Evolutionary conservation across 2,113 vertebrate species (phyloP).

Genomic region (Electrona antarctica): DNA sequence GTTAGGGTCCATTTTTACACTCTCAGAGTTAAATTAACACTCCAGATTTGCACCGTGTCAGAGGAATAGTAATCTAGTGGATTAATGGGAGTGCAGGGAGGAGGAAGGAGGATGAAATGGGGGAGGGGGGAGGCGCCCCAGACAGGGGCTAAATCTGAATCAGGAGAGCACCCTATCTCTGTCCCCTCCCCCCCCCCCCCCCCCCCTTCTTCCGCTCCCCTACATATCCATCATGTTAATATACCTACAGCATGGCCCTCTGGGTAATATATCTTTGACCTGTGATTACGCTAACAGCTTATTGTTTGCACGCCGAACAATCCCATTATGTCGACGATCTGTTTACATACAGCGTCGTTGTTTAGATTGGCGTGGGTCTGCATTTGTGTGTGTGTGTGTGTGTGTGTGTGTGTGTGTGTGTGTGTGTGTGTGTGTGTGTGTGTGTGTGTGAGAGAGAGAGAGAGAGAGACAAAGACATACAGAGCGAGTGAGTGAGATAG

Average conservation of each 20-base stretch:
- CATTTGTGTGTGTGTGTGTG: not conserved
- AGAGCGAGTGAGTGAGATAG: conserved; percentile 1
- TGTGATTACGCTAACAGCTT: conserved; percentile 81
- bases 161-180: conserved; percentile 62
- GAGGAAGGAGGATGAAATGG: conserved; percentile 14
- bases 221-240: conserved; percentile 78
- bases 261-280: conserved; percentile 76
- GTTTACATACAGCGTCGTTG: conserved; percentile 75
- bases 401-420: not conserved
- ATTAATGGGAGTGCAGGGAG: conserved; percentile 4
- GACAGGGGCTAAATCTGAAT: conserved; percentile 71
- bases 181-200: conserved; percentile 41
- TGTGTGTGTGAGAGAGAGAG: conserved; percentile 9
- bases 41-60: not conserved
- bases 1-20: too few species aligned
- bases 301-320: conserved; percentile 82
- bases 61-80: conserved; percentile 19
- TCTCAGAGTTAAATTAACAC: too few species aligned
- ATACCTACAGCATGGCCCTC: conserved; percentile 70
- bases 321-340: conserved; percentile 79
- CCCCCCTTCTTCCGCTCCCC: conserved; percentile 52
- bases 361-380: conserved; percentile 67
- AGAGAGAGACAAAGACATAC: not conserved
- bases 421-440: not conserved
- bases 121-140: conserved; percentile 33